A percentile compares a stretch with the other conserved stretches of the same genome.
Conservation (phyloP, 2,797 vertebrate genomes). For the Coendou prehensilis region DNA sequence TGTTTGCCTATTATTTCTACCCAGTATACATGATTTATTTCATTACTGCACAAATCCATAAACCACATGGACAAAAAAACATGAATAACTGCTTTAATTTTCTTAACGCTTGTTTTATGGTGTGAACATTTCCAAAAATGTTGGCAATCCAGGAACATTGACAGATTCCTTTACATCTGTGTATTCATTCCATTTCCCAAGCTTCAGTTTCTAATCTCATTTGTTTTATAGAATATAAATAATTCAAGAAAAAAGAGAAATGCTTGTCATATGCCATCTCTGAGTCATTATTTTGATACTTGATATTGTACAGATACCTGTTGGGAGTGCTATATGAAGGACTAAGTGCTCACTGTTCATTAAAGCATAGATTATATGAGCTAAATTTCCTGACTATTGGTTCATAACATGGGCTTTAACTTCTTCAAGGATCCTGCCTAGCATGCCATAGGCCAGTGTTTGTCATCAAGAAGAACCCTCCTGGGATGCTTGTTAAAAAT, state of each 20-base stretch:
- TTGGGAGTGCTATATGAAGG: neutral
- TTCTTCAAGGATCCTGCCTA: conserved; percentile 61
- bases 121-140: conserved; percentile 66
- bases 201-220: conserved; percentile 70
- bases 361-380: conserved; percentile 57
- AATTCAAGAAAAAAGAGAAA: conserved; percentile 64
- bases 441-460: conserved; percentile 9
- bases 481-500: conserved; percentile 50
- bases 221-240: conserved; percentile 52
- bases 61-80: conserved; percentile 44
- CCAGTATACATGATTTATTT: conserved; percentile 55
- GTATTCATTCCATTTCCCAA: conserved; percentile 66
- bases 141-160: conserved; percentile 62
- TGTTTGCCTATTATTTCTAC: conserved; percentile 69
- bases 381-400: conserved; percentile 54
- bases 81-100: conserved; percentile 71
- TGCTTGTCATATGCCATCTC: conserved; percentile 51
- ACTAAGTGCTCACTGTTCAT: conserved; percentile 40
- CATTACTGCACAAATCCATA: conserved; percentile 31
- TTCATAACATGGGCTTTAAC: conserved; percentile 51
- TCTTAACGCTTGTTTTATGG: conserved; percentile 63
- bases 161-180: conserved; percentile 49
- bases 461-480: conserved; percentile 44
- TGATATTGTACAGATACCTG: conserved; percentile 43
- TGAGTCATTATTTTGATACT: conserved; percentile 59